Evolutionary conservation across 2,113 vertebrate species (phyloP), one percentile per base, ranked within the genome.

Genomic region (Hippoglossus stenolepis): DNA sequence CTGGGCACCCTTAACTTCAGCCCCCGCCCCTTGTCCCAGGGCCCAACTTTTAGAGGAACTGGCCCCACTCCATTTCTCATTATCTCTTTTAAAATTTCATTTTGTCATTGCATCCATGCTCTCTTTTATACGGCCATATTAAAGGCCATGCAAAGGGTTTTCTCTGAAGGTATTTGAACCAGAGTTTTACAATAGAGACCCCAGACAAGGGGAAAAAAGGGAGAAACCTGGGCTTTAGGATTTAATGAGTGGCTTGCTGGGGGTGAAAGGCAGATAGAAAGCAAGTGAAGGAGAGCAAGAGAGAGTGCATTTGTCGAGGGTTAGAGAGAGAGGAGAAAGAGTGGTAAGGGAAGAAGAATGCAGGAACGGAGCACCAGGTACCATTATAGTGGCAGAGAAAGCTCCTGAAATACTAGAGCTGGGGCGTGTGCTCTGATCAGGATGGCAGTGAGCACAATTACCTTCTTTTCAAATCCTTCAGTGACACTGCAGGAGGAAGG

Each of bases 401-500:
- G 97, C 97, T 97, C 96, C 96, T 97, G 96, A 97, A 98, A 98
- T 98, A 98, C 97, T 96, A 98, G 97, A 98, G 97, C 96, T 94
- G 95, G 96, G 96, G 97, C 95, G 95, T 97, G 97, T 95, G 96
- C 97, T 99, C 97, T 99, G 98, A 99, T 99, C 97, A 98, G 96
- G 96, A 96, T 95, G 97, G 97, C 97, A 97, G 97, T 93, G 97
- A 98, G 97, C 97, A 99, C 98, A 98, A 99, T 99, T 99, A 99
- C 97, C 96, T 98, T 97, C 98, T 99, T 98, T 99, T 98, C 97
- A 98, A 99, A 99, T 99, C 97, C 97, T 99, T 99, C 97, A 97
- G 97, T 98, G 98, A 98, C 97, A 98, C 97, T 96, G 97, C 96
- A 94, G 98, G 98, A 98, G 96, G 97, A 99, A 97, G 97, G 96